Percentiles rank a stretch among this genome's conserved stretches.
These are phyloP conservation scores for Creontiades dilutus DNA, from an alignment of 2,888 invertebrate species.

Conservation along the genomic window DNA sequence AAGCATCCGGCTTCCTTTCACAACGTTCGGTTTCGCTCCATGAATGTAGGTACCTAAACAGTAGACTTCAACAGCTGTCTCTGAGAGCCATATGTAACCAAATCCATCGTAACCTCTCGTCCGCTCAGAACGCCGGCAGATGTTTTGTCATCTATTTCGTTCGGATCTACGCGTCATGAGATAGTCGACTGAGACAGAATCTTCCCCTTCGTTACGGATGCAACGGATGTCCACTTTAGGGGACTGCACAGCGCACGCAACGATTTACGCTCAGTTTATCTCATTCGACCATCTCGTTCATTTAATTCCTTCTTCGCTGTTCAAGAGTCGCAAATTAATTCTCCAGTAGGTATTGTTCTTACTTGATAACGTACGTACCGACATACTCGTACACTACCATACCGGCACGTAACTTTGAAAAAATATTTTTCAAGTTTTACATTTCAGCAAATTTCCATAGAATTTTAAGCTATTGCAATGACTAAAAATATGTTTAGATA, in stretches of 20 bases:
- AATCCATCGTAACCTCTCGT: slow-evolving; percentile 5
- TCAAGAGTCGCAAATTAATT: too few relatives aligned
- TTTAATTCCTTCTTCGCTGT: too few relatives aligned
- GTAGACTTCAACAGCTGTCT: not conserved
- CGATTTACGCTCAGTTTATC: not conserved
- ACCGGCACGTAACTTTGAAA: too few relatives aligned
- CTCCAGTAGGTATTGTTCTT: too few relatives aligned
- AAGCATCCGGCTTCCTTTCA: too few relatives aligned
- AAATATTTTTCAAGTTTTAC: too few relatives aligned
- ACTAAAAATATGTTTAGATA: too few relatives aligned
- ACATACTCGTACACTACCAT: too few relatives aligned
- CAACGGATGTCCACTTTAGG: not conserved
- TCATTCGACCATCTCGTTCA: not conserved
- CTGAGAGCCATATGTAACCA: not conserved
- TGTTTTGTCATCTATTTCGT: slow-evolving; percentile 14
- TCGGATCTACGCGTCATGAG: not conserved
- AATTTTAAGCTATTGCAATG: too few relatives aligned
- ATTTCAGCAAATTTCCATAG: too few relatives aligned
- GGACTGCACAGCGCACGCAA: not conserved
- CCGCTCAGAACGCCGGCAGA: not conserved
- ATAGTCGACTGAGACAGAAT: not conserved
- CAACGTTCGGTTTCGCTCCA: not conserved
- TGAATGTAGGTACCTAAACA: not conserved
- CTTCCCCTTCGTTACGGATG: not conserved
- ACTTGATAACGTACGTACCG: too few relatives aligned